Conservation (phyloP, 2,888 invertebrate species). For the Priocnemis perturbator region DNA sequence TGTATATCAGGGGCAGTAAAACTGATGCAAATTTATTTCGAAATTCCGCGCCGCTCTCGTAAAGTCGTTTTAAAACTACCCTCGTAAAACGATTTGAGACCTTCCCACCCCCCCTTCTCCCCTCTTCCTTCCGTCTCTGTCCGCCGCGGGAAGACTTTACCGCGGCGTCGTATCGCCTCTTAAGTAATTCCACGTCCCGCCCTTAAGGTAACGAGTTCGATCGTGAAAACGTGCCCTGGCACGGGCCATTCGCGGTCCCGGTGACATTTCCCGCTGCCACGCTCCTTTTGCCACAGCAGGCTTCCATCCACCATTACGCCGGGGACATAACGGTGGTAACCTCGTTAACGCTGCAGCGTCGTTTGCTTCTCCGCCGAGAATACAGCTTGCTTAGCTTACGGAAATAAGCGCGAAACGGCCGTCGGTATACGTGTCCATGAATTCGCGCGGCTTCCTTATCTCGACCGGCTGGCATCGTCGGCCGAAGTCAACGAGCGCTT, state of each 20-base stretch:
- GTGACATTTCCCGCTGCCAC: slow-evolving; percentile 25
- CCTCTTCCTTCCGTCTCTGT: slow-evolving; percentile 11
- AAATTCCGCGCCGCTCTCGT: slow-evolving; percentile 66
- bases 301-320: slow-evolving; percentile 12
- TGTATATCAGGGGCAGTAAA: slow-evolving; percentile 70
- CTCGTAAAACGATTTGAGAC: slow-evolving; percentile 72
- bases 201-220: slow-evolving; percentile 54
- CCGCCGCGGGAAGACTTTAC: slow-evolving; percentile 48
- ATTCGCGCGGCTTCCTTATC: too few relatives aligned
- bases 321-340: slow-evolving; percentile 20
- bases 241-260: slow-evolving; percentile 36
- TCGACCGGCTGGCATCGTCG: too few relatives aligned
- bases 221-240: slow-evolving; percentile 48
- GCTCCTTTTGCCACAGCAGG: slow-evolving; percentile 3
- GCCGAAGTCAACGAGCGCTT: too few relatives aligned
- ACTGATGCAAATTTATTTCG: slow-evolving; percentile 72
- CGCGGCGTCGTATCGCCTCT: slow-evolving; percentile 45
- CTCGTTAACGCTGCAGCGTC: slow-evolving; percentile 6
- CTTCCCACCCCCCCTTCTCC: slow-evolving; percentile 23
- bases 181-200: slow-evolving; percentile 54
- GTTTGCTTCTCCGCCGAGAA: too few relatives aligned
- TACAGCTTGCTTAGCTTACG: too few relatives aligned
- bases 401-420: too few relatives aligned
- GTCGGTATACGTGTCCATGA: too few relatives aligned
- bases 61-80: slow-evolving; percentile 70